These are phyloP conservation scores for Mnemiopsis leidyi DNA, from an alignment of 37 sponge, comb jelly and placozoan species.

Conservation along the genomic window DNA sequence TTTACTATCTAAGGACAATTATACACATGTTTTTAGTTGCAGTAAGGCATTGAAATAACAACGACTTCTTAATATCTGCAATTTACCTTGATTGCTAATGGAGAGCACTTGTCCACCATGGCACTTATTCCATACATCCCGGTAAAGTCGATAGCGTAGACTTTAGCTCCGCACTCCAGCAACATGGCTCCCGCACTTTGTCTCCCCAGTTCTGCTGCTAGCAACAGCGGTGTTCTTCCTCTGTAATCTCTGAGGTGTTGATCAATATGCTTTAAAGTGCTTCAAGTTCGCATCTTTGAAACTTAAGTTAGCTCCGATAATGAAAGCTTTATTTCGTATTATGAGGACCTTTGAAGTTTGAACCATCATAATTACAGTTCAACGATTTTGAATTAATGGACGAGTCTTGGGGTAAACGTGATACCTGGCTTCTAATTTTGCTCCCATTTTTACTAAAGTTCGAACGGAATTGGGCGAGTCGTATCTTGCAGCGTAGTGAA, in stretches of 20 bases:
- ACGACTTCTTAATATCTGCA: too few species aligned
- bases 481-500: slow-evolving; percentile 72
- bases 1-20: too few species aligned
- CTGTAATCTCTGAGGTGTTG: slow-evolving; percentile 66
- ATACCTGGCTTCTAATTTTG: slow-evolving; percentile 48
- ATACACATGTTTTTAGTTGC: too few species aligned
- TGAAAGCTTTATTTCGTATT: too few species aligned
- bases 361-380: too few species aligned
- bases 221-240: slow-evolving; percentile 76
- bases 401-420: too few species aligned
- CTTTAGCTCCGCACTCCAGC: slow-evolving; percentile 59
- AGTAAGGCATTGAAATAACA: neutral
- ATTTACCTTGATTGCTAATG: slow-evolving; percentile 58
- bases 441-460: slow-evolving; percentile 45
- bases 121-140: slow-evolving; percentile 64
- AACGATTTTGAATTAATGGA: too few species aligned
- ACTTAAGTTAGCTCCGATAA: too few species aligned
- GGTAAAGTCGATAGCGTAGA: slow-evolving; percentile 60
- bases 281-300: too few species aligned
- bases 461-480: slow-evolving; percentile 57
- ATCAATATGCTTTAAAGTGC: too few species aligned
- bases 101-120: slow-evolving; percentile 65
- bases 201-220: slow-evolving; percentile 74
- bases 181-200: slow-evolving; percentile 47
- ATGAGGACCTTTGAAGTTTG: too few species aligned